Evolutionary conservation across 2,113 vertebrate genomes (phyloP).

Genomic region (Coptodon bakossiorum): DNA sequence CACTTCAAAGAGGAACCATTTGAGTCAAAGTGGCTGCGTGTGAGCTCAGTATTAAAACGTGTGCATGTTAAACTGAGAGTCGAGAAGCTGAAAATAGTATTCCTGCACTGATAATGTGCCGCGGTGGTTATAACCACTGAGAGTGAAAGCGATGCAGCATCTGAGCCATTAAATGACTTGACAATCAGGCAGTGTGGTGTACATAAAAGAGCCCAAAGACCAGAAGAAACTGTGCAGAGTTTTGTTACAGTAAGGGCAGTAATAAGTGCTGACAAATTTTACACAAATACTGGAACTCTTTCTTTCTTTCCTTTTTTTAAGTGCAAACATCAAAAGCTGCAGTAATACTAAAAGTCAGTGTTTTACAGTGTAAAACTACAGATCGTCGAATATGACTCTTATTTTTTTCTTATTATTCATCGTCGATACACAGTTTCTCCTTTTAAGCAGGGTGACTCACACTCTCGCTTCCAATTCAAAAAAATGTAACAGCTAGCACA

Average conservation of each 20-base stretch:
- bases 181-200: conserved; percentile 23
- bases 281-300: not conserved
- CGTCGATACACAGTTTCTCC: not conserved
- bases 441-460: conserved; percentile 5
- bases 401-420: not conserved
- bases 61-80: conserved; percentile 18
- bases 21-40: conserved; percentile 36
- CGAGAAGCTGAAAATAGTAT: conserved; percentile 38
- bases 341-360: not conserved
- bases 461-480: not conserved
- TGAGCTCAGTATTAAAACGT: conserved; percentile 19
- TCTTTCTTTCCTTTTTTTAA: not conserved
- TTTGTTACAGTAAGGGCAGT: conserved; percentile 38
- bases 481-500: not conserved
- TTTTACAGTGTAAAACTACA: not conserved
- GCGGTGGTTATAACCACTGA: conserved; percentile 49
- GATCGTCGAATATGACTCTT: not conserved
- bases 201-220: conserved; percentile 40
- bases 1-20: conserved; percentile 31
- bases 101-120: conserved; percentile 23
- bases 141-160: conserved; percentile 52
- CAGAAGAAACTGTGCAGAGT: conserved; percentile 29
- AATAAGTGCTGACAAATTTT: conserved; percentile 1
- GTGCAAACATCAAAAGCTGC: not conserved
- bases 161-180: conserved; percentile 52